Evolutionary conservation across 2,113 vertebrate genomes (phyloP), one percentile per base, ranked within the genome.

Genomic region (Sapayoa aenigma): DNA sequence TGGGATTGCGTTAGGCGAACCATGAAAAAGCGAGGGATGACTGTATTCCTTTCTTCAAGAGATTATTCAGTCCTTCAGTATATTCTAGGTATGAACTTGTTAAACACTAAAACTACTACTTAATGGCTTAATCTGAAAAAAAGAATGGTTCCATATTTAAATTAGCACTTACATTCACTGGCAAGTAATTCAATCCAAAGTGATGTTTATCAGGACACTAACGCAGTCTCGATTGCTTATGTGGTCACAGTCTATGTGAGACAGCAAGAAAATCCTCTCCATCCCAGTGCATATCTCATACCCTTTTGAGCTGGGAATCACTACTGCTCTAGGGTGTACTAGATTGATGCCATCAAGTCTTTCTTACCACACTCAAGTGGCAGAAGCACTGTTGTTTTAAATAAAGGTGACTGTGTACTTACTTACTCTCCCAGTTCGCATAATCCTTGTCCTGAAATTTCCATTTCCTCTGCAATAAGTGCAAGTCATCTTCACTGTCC

Each of bases 191-290:
- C 56, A 79, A 52, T 16, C 47, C 49, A 20, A 63, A 42, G 15
- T 3, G 16, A 13, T 85, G 83, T 19, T 78, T 20, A 28, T 27
- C 56, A 75, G 71, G 58, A 41, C 35, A 49, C 25, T 33, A 60
- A 1, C 3, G 8, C 8, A n/a, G 9, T 39, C 53, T 68, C 4
- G 1, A 24, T 22, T 87, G 53, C 49, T 81, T 4, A 12, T 0
- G 1, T 49, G 37, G 58, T 58, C 37, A 67, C 23, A 21, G 27
- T 5, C 27, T 14, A 19, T 0, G 4, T 20, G 11, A 62, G 33
- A 30, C 19, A n/a, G 33, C 0, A 11, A 63, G 53, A 59, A 35
- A 88, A 84, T 18, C 52, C 42, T 27, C 23, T 62, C n/a, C 18
- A 22, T 35, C 22, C 12, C 33, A n/a, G 6, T 21, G n/a, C 13